Evolutionary conservation across 2,113 vertebrate genomes (phyloP), one percentile per base, ranked within the genome.

Genomic region (Chlamydotis undulata): DNA sequence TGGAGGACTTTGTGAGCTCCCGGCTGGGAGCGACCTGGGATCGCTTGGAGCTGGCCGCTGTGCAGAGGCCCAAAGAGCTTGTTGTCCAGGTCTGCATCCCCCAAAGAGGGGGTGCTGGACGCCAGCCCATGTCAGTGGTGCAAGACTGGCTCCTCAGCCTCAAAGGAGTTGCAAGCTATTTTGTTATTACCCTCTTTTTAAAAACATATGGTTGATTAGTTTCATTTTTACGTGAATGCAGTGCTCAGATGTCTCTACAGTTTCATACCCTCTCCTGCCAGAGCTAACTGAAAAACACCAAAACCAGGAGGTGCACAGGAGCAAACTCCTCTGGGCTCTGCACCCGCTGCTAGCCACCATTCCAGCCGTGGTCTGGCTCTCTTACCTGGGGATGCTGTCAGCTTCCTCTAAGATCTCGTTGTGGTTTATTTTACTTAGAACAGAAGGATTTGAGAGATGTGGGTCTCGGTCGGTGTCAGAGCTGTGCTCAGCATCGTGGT

Each of bases 191-290:
- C 10, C 31, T 91, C 56, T 69, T 69, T 60, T 83, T 17, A 73
- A 90, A 94, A 89, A 64, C 57, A 39, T 28, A 76, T 45, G 60
- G 82, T 67, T 91, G 33, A 89, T 87, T 63, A 33, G 94, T 96
- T 97, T 96, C 95, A 75, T 49, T 95, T 92, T 95, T 87, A 53
- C 52, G 39, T 45, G 35, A 76, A 64, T 69, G 82, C 53, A 85
- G 75, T 14, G 85, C 82, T 94, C 78, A 83, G 92, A 71, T 85
- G 41, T 81, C 71, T 92, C 71, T 83, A 33, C 39, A 69, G 89
- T 94, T 96, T 97, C 89, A 47, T 18, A 78, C 23, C 21, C 29
- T 50, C 89, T 93, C 56, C 5, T 89, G 91, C 73, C 87, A 81
- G 71, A 83, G 15, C 22, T 74, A 86, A 81, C 83, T 64, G 91